Evolutionary conservation across 2,113 vertebrate genomes (phyloP).

Genomic region (Zosterops hypoxanthus): DNA sequence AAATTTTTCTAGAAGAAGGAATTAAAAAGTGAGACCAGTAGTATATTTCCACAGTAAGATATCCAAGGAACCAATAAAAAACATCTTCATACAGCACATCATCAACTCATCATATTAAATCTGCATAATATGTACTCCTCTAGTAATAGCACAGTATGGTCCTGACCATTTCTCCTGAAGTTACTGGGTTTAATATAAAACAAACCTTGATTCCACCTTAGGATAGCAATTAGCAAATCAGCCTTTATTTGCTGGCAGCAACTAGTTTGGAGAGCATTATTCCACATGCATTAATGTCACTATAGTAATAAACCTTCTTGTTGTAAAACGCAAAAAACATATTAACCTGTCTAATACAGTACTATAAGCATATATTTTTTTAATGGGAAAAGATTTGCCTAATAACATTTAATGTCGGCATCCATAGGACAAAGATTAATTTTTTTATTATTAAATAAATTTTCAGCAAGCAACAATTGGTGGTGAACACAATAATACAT

Average conservation of each 20-base stretch:
- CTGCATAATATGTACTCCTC: neutral
- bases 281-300: constrained; percentile 11
- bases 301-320: constrained; percentile 32
- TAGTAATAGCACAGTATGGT: neutral
- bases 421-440: constrained; percentile 3
- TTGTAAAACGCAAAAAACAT: constrained; percentile 43
- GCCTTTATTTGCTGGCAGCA: constrained; percentile 39
- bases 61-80: neutral
- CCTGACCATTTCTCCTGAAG: neutral
- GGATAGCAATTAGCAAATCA: constrained; percentile 21
- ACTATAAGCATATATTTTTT: constrained; percentile 28
- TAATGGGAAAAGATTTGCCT: neutral
- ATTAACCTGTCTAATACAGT: constrained; percentile 11
- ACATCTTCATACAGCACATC: neutral
- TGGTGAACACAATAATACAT: neutral
- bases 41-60: neutral
- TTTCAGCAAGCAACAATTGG: constrained; percentile 25
- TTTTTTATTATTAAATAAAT: constrained; percentile 4
- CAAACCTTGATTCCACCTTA: neutral
- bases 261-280: constrained; percentile 10
- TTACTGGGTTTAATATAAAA: constrained; percentile 13
- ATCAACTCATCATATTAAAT: neutral
- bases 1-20: neutral
- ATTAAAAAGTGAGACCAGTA: neutral
- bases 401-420: constrained; percentile 8